Evolutionary conservation across 2,888 invertebrate genomes (phyloP), one percentile per base, ranked within the genome.

Genomic region (Nomada fabriciana): DNA sequence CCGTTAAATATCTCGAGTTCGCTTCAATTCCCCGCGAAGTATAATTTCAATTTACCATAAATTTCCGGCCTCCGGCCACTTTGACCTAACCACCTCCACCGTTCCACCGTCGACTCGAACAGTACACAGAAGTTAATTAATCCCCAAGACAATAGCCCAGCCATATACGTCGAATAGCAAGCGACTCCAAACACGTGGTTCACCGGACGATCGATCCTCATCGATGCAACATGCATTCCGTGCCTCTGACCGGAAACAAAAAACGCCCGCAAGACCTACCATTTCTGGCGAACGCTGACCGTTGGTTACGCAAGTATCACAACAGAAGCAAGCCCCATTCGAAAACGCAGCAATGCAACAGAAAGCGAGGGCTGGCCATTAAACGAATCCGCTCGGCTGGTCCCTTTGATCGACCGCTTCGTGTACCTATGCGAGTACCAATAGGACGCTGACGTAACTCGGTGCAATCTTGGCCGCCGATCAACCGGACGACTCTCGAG

Each of bases 361-460:
- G 73, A 68, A 68, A 57, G 36, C 86, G 84, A 86, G 84, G 77
- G 78, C 81, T 76, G 89, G 82, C 89, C 89, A 90, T 92, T 91
- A 91, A 91, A 91, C 86, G 89, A 88, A 89, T 88, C 88, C 88
- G 25, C 53, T 52, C 63, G 72, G 86, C 79, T 84, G 86, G 74
- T 81, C 83, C 90, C 91, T 93, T 93, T 93, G 91, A 92, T 91
- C 91, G 90, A 88, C 90, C 90, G 90, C 90, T 89, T 18, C 87
- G 89, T 90, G 89, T 91, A 88, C 90, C 89, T 89, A 88, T 89
- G 86, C 90, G 87, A 89, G 89, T 88, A 91, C 90, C 92, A 91
- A 91, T 93, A 91, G 92, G 89, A 92, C 88, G 90, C 92, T 93
- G 92, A 93, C 93, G 92, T 92, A 93, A 93, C 91, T 90, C 87